These are phyloP conservation scores for Esperia sulphurella DNA, from an alignment of 2,888 invertebrate species.

Conservation along the genomic window DNA sequence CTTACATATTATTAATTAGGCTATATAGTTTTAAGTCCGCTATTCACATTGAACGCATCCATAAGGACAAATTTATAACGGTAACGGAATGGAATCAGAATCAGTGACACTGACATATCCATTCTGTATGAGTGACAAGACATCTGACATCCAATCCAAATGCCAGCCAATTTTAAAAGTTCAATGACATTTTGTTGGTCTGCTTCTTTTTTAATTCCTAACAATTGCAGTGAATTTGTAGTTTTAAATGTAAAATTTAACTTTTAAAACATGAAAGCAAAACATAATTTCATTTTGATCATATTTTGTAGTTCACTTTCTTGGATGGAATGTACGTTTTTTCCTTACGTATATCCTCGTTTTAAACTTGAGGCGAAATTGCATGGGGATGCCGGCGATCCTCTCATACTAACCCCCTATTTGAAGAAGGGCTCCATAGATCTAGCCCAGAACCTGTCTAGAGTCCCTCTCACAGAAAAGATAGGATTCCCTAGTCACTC, in stretches of 20 bases:
- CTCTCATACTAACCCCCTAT: slow-evolving; percentile 79
- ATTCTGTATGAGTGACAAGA: no score
- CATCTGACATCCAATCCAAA: no score
- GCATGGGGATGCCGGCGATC: slow-evolving; percentile 43
- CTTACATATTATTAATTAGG: no score
- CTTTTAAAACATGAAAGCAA: neutral
- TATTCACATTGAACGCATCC: no score
- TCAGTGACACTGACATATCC: neutral
- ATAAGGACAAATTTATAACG: no score
- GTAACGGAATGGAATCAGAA: neutral
- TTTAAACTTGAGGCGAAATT: slow-evolving; percentile 38
- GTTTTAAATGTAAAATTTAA: neutral
- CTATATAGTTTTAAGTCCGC: no score
- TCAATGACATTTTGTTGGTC: no score
- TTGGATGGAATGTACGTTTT: slow-evolving; percentile 22
- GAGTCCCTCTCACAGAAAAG: slow-evolving; percentile 48
- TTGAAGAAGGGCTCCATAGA: slow-evolving; percentile 70
- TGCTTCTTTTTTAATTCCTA: neutral
- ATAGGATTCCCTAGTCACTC: slow-evolving; percentile 75
- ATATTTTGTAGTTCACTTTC: slow-evolving; percentile 11
- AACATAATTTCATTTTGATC: slow-evolving; percentile 2
- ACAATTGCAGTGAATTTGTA: neutral
- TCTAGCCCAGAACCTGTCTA: slow-evolving; percentile 62
- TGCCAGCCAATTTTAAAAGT: no score
- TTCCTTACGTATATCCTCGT: slow-evolving; percentile 55